Base-by-base conservation (phyloP, 2,888 invertebrate species). In the Parthenolecanium corni region DNA sequence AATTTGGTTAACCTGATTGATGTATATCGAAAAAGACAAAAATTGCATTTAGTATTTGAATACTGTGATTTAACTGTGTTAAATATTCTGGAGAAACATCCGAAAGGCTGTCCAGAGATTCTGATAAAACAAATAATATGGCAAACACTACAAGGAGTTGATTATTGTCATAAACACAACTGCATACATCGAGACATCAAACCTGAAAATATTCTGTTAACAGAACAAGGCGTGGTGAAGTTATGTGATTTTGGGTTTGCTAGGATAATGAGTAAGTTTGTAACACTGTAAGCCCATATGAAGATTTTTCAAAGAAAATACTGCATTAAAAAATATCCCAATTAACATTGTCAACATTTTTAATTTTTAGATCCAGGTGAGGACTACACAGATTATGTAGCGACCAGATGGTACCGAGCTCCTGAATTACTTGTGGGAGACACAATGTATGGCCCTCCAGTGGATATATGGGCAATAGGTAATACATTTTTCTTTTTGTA, bases 221-320 rank as follows among this genome's bases (percentile, higher is more conserved):
- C 94, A 14, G 81, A 84, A 62, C 86, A 86, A 66, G 95, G 95
- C 0, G 87, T 94, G 61, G 93, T 98, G 66, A 98, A 98, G 75
- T 78, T 98, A 2, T 98, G 93, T 73, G 97, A 98, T 76, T 98
- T 98, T 75, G 98, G 98, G 56, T 98, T 98, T 75, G 98, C 98
- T 0, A 80, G 98, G 70, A 88, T 95, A 81, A 81, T 98, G 71
- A 89, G 89, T 85, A 77, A 75, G 76, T 72, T 25, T 49, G 31
- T 31, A 31, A 31, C 9, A 6, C 31, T 31, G n/a, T n/a, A n/a
- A n/a, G n/a, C n/a, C n/a, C n/a, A n/a, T n/a, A n/a, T 31, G 23
- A 21, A 9, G 21, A 42, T 11, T 16, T 40, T 3, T 21, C 44
- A 20, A n/a, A 20, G 14, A 14, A 49, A 49, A 58, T 6, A 3